phyloP scores from a whole-genome alignment of 2,888 invertebrate genomes.

The Plusia festucae region DNA sequence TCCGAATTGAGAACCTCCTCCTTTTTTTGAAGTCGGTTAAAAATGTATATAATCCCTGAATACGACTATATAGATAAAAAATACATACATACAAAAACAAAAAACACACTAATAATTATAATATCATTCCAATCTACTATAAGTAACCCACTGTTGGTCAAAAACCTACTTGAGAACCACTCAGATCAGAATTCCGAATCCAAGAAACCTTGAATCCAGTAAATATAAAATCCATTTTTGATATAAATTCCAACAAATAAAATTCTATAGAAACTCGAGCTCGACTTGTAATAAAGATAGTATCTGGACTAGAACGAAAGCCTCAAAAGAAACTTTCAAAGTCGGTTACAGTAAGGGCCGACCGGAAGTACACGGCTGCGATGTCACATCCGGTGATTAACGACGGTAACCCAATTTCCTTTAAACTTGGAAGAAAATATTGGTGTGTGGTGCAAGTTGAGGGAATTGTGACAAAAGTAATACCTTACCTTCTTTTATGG shows the following conservation, averaged over 20 bases:
- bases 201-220: background rate
- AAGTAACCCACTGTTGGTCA: too few species aligned
- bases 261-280: constrained; percentile 3
- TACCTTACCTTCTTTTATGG: too few species aligned
- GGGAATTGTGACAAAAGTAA: constrained; percentile 1
- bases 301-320: constrained; percentile 46
- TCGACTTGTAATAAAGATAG: constrained; percentile 56
- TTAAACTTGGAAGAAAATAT: constrained; percentile 78
- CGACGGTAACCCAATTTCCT: constrained; percentile 81
- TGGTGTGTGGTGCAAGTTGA: constrained; percentile 55
- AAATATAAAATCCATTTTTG: constrained; percentile 1
- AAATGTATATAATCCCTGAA: too few species aligned
- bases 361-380: constrained; percentile 69
- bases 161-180: too few species aligned
- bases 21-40: too few species aligned
- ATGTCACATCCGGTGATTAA: constrained; percentile 82
- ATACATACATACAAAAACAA: too few species aligned
- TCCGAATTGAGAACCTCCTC: too few species aligned
- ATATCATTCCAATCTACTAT: too few species aligned
- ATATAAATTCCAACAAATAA: background rate
- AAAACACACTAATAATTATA: too few species aligned
- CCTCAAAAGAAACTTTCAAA: constrained; percentile 54
- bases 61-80: too few species aligned
- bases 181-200: too few species aligned
- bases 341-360: constrained; percentile 55